A percentile compares a stretch with the other conserved stretches of the same genome.
phyloP scores from a whole-genome alignment of 2,113 vertebrate species.

The Solea solea region DNA sequence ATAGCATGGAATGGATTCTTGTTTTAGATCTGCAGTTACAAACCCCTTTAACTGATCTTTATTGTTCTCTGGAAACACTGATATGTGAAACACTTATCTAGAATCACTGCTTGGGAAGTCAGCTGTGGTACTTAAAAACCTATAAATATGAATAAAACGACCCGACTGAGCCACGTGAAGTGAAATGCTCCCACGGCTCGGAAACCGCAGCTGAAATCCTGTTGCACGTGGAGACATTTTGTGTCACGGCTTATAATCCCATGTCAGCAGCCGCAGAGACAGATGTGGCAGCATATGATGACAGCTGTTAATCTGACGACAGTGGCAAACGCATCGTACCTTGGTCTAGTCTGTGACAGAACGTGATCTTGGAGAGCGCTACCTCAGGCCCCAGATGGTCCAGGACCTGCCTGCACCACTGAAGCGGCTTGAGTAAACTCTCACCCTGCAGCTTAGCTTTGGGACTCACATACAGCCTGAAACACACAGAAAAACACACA shows the following conservation, averaged over 20 bases:
- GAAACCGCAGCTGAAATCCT: slow-evolving; percentile 22
- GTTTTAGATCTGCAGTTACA: not conserved
- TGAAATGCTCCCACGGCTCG: slow-evolving; percentile 26
- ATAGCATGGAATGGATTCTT: slow-evolving; percentile 15
- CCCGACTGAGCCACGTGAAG: not conserved
- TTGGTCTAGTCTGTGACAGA: slow-evolving; percentile 95
- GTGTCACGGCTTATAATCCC: slow-evolving; percentile 46
- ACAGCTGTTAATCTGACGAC: slow-evolving; percentile 30
- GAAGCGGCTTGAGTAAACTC: slow-evolving; percentile 85
- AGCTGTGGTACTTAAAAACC: slow-evolving; percentile 17
- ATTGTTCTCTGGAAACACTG: slow-evolving; percentile 16
- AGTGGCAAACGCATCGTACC: slow-evolving; percentile 78
- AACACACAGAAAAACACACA: slow-evolving; percentile 31
- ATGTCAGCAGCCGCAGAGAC: slow-evolving; percentile 36
- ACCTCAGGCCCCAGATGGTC: slow-evolving; percentile 93
- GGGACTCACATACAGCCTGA: slow-evolving; percentile 91
- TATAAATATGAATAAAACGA: slow-evolving; percentile 12
- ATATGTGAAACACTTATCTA: slow-evolving; percentile 20
- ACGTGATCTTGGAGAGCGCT: slow-evolving; percentile 91
- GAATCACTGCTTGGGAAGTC: slow-evolving; percentile 28
- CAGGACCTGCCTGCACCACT: slow-evolving; percentile 95
- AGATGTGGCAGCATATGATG: slow-evolving; percentile 31
- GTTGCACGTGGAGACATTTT: slow-evolving; percentile 27
- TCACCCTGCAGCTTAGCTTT: slow-evolving; percentile 82
- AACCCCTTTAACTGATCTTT: slow-evolving; percentile 25